A percentile compares a stretch with the other conserved stretches of the same genome.
phyloP scores from a whole-genome alignment of 2,113 vertebrate genomes.

The Ictidomys tridecemlineatus region DNA sequence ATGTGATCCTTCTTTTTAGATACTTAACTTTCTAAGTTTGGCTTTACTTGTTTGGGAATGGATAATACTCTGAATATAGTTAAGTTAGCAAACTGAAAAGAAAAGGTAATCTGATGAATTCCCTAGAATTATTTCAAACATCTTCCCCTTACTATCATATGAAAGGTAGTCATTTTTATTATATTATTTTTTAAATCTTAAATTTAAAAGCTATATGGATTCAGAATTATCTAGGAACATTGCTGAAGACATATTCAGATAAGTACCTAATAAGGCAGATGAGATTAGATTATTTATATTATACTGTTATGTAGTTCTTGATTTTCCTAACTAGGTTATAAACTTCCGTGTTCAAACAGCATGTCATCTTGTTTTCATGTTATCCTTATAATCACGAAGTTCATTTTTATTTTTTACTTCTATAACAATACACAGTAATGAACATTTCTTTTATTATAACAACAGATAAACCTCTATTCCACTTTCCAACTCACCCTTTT shows the following conservation, averaged over 20 bases:
- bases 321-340: conserved; percentile 27
- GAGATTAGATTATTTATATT: conserved; percentile 36
- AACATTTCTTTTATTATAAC: conserved; percentile 32
- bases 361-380: conserved; percentile 5
- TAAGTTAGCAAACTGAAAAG: conserved; percentile 13
- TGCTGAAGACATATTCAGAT: conserved; percentile 18
- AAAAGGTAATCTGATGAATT: conserved; percentile 47
- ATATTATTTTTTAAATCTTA: conserved; percentile 36
- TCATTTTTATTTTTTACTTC: conserved; percentile 5
- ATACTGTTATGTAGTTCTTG: conserved; percentile 21
- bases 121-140: conserved; percentile 61
- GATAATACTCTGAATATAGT: conserved; percentile 1
- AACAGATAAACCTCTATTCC: neutral
- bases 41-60: conserved; percentile 33
- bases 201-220: conserved; percentile 41
- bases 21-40: conserved; percentile 53
- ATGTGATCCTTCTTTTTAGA: neutral
- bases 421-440: neutral
- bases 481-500: neutral
- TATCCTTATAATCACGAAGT: conserved; percentile 12
- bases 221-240: conserved; percentile 35
- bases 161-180: conserved; percentile 26
- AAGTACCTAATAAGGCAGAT: conserved; percentile 14
- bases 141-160: conserved; percentile 11
- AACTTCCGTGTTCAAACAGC: neutral